These are phyloP conservation scores for Pagrus major DNA, from an alignment of 2,113 vertebrate genomes.

Conservation along the genomic window DNA sequence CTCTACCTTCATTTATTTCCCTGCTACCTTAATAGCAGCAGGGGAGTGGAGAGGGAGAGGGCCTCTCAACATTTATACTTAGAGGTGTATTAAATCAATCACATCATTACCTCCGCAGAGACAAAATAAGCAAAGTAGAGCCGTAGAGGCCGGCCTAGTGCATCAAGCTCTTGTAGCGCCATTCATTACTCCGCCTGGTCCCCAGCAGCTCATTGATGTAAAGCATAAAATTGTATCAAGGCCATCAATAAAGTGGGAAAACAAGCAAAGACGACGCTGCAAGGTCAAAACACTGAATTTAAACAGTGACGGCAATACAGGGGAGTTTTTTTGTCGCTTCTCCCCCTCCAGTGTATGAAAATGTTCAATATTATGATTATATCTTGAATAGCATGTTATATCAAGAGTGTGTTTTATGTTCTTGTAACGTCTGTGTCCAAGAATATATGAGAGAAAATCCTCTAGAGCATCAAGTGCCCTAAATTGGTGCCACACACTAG, in stretches of 20 bases:
- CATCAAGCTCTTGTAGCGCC: neutral
- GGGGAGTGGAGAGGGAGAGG: conserved; percentile 8
- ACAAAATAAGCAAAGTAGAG: neutral
- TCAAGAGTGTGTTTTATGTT: neutral
- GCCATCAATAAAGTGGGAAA: conserved; percentile 2
- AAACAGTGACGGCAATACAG: neutral
- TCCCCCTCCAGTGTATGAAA: neutral
- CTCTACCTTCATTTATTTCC: conserved; percentile 23
- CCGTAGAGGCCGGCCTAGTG: neutral
- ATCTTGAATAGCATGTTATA: neutral
- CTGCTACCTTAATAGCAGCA: conserved; percentile 31
- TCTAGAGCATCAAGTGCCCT: neutral
- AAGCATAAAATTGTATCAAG: neutral
- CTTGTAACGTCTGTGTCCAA: neutral
- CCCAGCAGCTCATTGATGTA: neutral
- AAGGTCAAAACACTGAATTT: neutral
- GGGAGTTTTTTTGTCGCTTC: neutral
- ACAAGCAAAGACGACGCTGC: neutral
- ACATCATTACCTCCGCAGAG: conserved; percentile 15
- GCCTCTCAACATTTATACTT: conserved; percentile 6
- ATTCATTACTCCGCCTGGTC: conserved; percentile 4
- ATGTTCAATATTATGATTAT: neutral
- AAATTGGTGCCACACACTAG: neutral
- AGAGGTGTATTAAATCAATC: conserved; percentile 20
- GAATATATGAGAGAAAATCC: conserved; percentile 7